Percentiles rank a stretch among this genome's conserved stretches.
Conservation (phyloP, 2,888 invertebrate species). For the Agrypnus murinus region DNA sequence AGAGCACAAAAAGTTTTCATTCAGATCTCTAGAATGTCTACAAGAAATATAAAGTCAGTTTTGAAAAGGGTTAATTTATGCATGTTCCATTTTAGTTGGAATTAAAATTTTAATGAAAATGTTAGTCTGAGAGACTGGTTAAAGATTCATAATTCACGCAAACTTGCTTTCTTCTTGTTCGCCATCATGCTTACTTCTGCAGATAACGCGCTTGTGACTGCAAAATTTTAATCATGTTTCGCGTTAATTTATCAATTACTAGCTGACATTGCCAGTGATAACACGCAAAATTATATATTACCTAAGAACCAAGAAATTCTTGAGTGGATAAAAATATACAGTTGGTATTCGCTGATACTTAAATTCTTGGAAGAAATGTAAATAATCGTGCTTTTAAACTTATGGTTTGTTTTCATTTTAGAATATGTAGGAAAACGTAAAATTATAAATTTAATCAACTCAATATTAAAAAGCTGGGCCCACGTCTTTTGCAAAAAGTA, state of each 20-base stretch:
- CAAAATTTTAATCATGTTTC: slow-evolving; percentile 51
- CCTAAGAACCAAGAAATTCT: slow-evolving; percentile 13
- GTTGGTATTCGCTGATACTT: background rate
- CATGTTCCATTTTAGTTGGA: slow-evolving; percentile 59
- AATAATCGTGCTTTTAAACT: too few species aligned
- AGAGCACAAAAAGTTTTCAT: slow-evolving; percentile 1
- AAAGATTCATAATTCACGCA: slow-evolving; percentile 58
- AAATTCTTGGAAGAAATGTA: too few species aligned
- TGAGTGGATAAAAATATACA: background rate
- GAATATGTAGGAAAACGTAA: too few species aligned
- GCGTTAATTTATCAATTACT: slow-evolving; percentile 56
- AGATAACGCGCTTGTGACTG: slow-evolving; percentile 49
- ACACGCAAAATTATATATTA: slow-evolving; percentile 35
- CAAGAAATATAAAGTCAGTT: slow-evolving; percentile 44
- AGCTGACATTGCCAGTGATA: slow-evolving; percentile 42
- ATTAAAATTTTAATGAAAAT: slow-evolving; percentile 62
- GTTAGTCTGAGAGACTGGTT: slow-evolving; percentile 53
- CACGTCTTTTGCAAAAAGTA: too few species aligned
- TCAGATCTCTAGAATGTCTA: slow-evolving; percentile 26
- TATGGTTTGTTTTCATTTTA: too few species aligned
- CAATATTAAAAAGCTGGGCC: too few species aligned
- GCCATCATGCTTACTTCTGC: slow-evolving; percentile 49
- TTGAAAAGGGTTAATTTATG: slow-evolving; percentile 60
- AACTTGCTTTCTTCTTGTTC: slow-evolving; percentile 55
- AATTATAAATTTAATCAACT: too few species aligned